Evolutionary conservation across 64 coral and sea anemone genomes (phyloP), one percentile per base, ranked within the genome.

Genomic region (Porites australiensis): DNA sequence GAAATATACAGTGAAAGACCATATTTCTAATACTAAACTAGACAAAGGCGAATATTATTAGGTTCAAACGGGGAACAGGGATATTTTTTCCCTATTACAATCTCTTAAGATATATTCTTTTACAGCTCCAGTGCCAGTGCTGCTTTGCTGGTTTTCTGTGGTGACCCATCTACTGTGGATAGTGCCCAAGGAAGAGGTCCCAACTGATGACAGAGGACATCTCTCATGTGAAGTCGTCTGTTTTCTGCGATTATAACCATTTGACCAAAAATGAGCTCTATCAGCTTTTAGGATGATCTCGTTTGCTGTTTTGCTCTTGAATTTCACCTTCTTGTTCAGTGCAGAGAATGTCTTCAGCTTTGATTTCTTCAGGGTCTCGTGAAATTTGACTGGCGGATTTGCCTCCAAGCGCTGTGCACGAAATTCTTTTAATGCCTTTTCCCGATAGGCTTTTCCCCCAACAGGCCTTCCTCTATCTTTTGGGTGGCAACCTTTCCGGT

Each of bases 251-350:
- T 18, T 5, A 84, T 66, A 18, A 84, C 20, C 82, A 85, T 85
- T 11, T 66, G 63, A 62, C 37, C 82, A 85, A 85, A 65, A 49
- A 85, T n/a, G 60, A 46, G 60, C 60, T 49, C 82, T 46, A 85
- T 85, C 58, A 50, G 21, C 59, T 67, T 66, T 85, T 46, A 85
- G 82, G 1, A 46, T 68, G 44, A 85, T n/a, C 12, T 82, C 82
- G 23, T 85, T 68, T n/a, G 44, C 82, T 46, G 23, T 67, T 44
- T 49, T 66, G 9, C 50, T 44, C 49, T 45, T 18, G 23, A 66
- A 44, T 23, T 85, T 85, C 82, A 85, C 49, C 20, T 69, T 50
- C 82, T 85, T 85, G 60, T 44, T 68, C 44, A 85, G 82, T 45
- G 66, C 37, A 66, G 37, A 66, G 23, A 85, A 64, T 47, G 61